Base-by-base conservation (phyloP, 2,888 invertebrate genomes). In the Octonoba sinensis region DNA sequence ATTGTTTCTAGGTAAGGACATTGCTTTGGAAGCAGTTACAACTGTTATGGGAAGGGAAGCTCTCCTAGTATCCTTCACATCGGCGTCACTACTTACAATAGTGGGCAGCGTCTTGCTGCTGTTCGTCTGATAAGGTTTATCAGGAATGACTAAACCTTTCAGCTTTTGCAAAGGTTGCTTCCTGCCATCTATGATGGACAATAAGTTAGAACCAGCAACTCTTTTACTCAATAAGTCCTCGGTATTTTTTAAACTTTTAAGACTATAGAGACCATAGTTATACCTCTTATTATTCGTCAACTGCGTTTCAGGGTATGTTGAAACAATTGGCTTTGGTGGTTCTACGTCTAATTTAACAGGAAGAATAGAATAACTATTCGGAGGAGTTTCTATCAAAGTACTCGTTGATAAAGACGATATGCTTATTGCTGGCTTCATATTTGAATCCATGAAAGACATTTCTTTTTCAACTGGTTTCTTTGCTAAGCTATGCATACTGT, bases 121-220 rank as follows among this genome's bases (percentile, higher is more conserved):
- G 94, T 65, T 93, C 90, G 70, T 92, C 91, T 51, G 67, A 11
- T 47, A 16, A 1, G 83, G 88, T 83, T 91, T 91, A 86, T 96
- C 95, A 4, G 96, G 96, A 87, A 96, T 96, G 47, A 95, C 94
- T 86, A 96, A 89, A n/a, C 95, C 96, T 87, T 95, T 91, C 81
- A 96, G 89, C 88, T 95, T 96, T 2, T 95, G 94, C 89, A 95
- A 92, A 22, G 93, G 93, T 87, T 93, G 93, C 85, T 93, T 92
- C 75, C 95, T 91, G 18, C 24, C 70, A 27, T 81, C 79, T n/a
- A 83, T 75, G 18, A 75, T 70, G 4, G 83, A 81, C 22, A 81
- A 22, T 11, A 82, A 27, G 15, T 66, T 75, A 36, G 74, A 57
- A 11, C 64, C 56, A 15, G 75, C 64, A 20, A 67, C 74, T 59